Conservation (phyloP, 2,113 vertebrate genomes). For the Nyctibius bracteatus region DNA sequence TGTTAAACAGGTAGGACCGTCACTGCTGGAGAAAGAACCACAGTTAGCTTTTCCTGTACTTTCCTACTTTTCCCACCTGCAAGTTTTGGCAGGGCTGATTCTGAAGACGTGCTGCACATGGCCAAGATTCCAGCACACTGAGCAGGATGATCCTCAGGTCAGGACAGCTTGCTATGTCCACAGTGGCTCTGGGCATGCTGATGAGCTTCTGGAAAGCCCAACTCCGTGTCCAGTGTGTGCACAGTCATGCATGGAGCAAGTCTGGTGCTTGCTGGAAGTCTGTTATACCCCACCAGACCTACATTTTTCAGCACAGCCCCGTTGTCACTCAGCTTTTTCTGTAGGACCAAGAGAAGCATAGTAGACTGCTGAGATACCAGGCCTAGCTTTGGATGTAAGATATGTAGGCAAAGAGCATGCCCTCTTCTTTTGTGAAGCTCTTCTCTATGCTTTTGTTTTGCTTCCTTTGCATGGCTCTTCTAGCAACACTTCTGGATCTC, state of each 20-base stretch:
- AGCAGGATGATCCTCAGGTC: not conserved
- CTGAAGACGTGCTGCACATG: not conserved
- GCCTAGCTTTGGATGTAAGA: not conserved
- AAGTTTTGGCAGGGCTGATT: not conserved
- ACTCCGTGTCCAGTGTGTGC: not conserved
- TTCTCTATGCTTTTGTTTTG: not conserved
- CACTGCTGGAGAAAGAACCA: not conserved
- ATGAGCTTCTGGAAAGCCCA: not conserved
- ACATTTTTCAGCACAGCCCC: not conserved
- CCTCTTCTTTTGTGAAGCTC: not conserved
- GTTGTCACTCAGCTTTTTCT: not conserved
- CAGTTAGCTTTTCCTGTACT: not conserved
- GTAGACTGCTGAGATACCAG: not conserved
- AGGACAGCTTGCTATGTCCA: not conserved
- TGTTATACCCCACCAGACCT: not conserved
- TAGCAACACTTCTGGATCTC: not conserved
- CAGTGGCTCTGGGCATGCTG: not conserved
- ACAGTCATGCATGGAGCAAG: not conserved
- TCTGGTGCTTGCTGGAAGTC: not conserved
- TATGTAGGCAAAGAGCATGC: not conserved
- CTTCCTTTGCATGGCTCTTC: not conserved
- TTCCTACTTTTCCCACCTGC: not conserved
- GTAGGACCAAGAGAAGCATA: not conserved
- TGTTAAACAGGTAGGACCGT: not conserved
- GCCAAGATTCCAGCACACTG: not conserved